Percentiles rank a stretch among this genome's conserved stretches.
Conservation (phyloP, 2,797 vertebrate species). For the Mormyrus hasselquistii region DNA sequence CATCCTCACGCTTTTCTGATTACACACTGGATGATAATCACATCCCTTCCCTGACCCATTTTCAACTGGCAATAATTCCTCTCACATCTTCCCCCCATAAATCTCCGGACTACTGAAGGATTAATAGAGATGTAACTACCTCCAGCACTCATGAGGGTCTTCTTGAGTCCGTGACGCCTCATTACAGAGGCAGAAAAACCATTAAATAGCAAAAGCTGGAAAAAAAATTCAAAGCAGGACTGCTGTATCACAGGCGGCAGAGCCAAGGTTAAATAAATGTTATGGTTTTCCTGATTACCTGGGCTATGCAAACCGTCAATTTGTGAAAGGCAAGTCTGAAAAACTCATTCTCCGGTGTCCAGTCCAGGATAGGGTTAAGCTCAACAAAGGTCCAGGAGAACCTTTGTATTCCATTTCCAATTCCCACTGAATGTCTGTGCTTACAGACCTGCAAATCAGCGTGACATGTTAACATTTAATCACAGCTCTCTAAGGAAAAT, state of each 20-base stretch:
- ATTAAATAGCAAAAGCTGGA: not conserved
- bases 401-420: not conserved
- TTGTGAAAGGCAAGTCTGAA: not conserved
- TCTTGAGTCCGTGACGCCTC: not conserved
- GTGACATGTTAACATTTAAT: not conserved
- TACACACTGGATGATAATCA: not conserved
- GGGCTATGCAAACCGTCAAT: not conserved
- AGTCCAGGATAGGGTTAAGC: not conserved
- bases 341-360: not conserved
- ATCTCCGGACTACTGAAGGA: not conserved
- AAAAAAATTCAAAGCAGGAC: not conserved
- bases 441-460: not conserved
- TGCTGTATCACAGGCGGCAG: not conserved
- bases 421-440: not conserved
- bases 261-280: not conserved
- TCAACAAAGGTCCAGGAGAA: not conserved
- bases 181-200: not conserved
- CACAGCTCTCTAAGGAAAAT: not conserved
- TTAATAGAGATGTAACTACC: slow-evolving; percentile 1
- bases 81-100: not conserved
- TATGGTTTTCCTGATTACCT: not conserved
- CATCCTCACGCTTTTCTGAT: not conserved
- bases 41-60: slow-evolving; percentile 4
- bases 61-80: not conserved
- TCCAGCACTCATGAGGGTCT: not conserved